A percentile compares a stretch with the other conserved stretches of the same genome.
Conservation (phyloP, 2,888 invertebrate genomes). For the Tenthredo mesomela region DNA sequence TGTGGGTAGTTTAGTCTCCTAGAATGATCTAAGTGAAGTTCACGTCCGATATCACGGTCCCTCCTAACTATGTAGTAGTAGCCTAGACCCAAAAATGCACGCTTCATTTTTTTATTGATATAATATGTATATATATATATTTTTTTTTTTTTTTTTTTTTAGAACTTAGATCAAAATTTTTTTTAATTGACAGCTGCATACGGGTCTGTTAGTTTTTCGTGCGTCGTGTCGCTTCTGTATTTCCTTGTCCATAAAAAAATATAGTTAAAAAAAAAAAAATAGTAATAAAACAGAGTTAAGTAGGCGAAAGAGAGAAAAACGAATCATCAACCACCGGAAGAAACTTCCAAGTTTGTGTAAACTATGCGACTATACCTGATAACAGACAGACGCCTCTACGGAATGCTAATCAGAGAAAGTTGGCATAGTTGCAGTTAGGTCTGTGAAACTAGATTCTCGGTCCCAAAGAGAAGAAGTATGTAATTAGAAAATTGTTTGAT, state of each 20-base stretch:
- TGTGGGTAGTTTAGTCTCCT: constrained; percentile 65
- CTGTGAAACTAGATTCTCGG: not conserved
- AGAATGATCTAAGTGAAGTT: constrained; percentile 74
- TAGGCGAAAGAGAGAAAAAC: not conserved
- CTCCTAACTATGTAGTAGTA: constrained; percentile 78
- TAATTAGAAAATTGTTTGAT: constrained; percentile 8
- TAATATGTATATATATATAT: constrained; percentile 21
- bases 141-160: too few species aligned
- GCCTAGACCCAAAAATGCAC: constrained; percentile 75
- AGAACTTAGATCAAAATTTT: not conserved
- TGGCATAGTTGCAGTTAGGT: constrained; percentile 8
- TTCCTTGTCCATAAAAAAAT: not conserved
- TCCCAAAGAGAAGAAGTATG: not conserved
- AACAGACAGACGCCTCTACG: not conserved
- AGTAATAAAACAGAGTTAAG: not conserved
- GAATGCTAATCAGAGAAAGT: not conserved
- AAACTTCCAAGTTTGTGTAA: not conserved
- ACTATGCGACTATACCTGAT: not conserved
- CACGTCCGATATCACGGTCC: constrained; percentile 79
- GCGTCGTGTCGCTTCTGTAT: constrained; percentile 26
- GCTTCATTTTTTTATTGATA: constrained; percentile 66
- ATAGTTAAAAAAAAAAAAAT: not conserved
- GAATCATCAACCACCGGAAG: not conserved
- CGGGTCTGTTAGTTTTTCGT: constrained; percentile 76
- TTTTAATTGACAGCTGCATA: constrained; percentile 72